Conservation (phyloP, 30 jellyfish, hydroid and myxozoan species). For the Turritopsis rubra region DNA sequence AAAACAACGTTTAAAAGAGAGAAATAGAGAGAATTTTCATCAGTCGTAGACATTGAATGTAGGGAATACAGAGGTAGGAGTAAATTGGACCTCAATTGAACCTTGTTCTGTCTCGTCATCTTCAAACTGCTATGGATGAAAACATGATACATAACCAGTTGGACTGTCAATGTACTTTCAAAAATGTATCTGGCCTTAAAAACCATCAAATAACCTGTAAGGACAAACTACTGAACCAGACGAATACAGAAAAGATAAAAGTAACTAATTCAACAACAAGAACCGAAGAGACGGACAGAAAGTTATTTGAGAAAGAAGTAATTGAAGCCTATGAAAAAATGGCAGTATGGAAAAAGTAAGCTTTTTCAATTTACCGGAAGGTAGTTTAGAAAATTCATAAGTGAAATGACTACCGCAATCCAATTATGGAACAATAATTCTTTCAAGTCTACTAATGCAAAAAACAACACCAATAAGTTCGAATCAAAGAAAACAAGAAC, state of each 20-base stretch:
- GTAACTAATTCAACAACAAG: not conserved
- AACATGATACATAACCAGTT: not conserved
- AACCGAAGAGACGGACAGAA: not conserved
- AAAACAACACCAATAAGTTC: not conserved
- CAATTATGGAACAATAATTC: not conserved
- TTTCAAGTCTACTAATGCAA: not conserved
- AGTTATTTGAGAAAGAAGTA: not conserved
- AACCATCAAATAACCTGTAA: not conserved
- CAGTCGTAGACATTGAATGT: no score
- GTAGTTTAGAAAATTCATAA: not conserved
- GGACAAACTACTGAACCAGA: not conserved
- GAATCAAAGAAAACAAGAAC: not conserved
- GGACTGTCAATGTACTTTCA: not conserved
- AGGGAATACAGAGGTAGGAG: not conserved
- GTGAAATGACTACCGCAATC: not conserved
- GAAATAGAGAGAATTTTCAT: no score
- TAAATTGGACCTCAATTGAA: not conserved
- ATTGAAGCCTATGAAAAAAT: not conserved
- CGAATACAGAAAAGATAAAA: no score
- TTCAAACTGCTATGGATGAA: not conserved
- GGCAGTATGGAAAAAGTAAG: not conserved
- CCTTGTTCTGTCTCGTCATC: not conserved
- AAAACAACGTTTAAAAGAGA: no score
- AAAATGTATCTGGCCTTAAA: not conserved
- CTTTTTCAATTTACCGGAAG: not conserved